Percentiles rank a stretch among this genome's conserved stretches.
phyloP scores from a whole-genome alignment of 2,113 vertebrate genomes.

The Dipodomys merriami region DNA sequence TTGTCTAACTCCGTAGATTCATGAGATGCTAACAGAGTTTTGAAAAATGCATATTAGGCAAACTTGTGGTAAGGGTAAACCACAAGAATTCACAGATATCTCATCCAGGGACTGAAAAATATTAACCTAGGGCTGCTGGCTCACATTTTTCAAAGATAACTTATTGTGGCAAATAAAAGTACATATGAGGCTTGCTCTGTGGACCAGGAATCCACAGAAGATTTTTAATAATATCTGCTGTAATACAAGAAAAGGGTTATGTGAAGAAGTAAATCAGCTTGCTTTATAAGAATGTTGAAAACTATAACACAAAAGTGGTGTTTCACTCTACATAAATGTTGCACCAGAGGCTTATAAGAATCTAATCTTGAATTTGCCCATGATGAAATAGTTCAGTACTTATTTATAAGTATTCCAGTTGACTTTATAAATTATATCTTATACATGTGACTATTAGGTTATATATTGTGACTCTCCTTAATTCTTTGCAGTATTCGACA shows the following conservation, averaged over 20 bases:
- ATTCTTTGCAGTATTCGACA: background rate
- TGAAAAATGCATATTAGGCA: background rate
- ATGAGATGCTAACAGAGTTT: background rate
- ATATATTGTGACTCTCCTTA: background rate
- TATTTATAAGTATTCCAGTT: background rate
- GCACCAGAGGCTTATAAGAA: background rate
- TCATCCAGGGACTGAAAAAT: background rate
- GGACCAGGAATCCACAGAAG: background rate
- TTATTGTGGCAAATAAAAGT: background rate
- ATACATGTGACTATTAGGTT: background rate
- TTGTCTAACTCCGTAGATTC: background rate
- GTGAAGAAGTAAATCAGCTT: background rate
- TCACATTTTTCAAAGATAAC: background rate
- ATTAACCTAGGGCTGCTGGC: background rate
- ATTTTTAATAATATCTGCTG: constrained; percentile 1
- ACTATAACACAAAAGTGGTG: background rate
- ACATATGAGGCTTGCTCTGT: background rate
- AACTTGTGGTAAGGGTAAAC: background rate
- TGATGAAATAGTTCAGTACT: constrained; percentile 7
- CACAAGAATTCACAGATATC: background rate
- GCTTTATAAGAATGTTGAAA: background rate
- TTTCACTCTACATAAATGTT: background rate
- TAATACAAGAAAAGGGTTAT: background rate
- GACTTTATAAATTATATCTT: background rate
- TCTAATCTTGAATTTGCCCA: background rate